Conservation (phyloP, 2,797 vertebrate genomes). For the Scyliorhinus canicula region DNA sequence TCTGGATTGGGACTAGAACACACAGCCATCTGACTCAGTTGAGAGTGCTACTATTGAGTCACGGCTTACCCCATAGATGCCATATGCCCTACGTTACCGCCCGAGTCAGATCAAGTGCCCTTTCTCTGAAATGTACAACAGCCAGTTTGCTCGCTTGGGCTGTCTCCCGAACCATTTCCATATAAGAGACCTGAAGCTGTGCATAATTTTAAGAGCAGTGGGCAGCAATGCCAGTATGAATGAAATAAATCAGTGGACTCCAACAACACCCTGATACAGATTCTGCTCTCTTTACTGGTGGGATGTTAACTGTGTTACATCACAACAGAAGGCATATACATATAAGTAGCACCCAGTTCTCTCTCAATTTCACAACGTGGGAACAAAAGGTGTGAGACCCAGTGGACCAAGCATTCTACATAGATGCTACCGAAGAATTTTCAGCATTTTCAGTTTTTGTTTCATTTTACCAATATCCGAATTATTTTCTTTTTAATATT, state of each 20-base stretch:
- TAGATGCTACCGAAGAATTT: not conserved
- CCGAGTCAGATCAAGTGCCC: not conserved
- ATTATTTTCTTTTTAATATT: not conserved
- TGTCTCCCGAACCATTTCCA: not conserved
- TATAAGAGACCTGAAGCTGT: not conserved
- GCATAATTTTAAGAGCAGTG: not conserved
- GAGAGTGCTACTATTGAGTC: not conserved
- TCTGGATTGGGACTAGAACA: not conserved
- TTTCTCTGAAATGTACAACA: not conserved
- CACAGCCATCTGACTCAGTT: not conserved
- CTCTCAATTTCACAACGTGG: not conserved
- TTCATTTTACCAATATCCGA: not conserved
- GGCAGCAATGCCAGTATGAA: not conserved
- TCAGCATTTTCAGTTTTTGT: not conserved
- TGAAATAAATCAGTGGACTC: not conserved
- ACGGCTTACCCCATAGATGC: not conserved
- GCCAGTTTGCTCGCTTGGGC: not conserved
- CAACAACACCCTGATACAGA: not conserved
- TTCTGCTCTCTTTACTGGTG: not conserved
- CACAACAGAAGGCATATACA: not conserved
- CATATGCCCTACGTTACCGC: not conserved
- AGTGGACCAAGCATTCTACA: not conserved
- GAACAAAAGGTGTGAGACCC: not conserved
- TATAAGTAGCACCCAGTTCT: not conserved
- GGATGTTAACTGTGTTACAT: not conserved